phyloP scores from a whole-genome alignment of 2,888 invertebrate species.

The Zootermopsis nevadensis region DNA sequence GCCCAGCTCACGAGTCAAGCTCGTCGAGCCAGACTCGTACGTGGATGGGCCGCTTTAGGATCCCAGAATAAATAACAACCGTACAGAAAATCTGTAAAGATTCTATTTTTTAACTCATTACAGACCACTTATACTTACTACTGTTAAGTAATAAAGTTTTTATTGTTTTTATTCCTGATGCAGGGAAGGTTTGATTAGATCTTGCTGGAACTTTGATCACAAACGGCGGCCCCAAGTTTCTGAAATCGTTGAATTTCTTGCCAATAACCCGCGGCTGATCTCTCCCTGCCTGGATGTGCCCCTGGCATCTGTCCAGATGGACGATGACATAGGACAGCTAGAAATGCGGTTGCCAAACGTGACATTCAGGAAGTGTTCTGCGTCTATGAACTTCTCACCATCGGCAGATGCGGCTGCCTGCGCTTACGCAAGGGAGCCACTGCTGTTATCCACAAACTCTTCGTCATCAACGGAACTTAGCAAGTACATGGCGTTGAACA shows the following conservation, averaged over 20 bases:
- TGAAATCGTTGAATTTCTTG: conserved; percentile 84
- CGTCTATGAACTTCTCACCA: conserved; percentile 52
- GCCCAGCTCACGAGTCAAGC: too few species aligned
- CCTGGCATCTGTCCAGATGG: conserved; percentile 78
- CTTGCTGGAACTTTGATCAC: conserved; percentile 82
- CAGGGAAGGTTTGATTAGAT: conserved; percentile 79
- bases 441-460: conserved; percentile 1
- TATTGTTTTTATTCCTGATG: conserved; percentile 49
- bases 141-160: too few species aligned
- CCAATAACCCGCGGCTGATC: conserved; percentile 80
- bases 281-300: conserved; percentile 84
- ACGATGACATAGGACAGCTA: conserved; percentile 69
- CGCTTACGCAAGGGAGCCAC: conserved; percentile 21
- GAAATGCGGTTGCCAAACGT: conserved; percentile 66
- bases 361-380: conserved; percentile 63
- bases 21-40: too few species aligned
- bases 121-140: too few species aligned
- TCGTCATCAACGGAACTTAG: neutral
- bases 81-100: too few species aligned
- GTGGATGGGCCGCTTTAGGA: too few species aligned
- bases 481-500: conserved; percentile 1
- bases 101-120: too few species aligned
- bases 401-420: neutral
- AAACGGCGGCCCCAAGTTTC: conserved; percentile 79
- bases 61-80: too few species aligned